Evolutionary conservation across 2,113 vertebrate genomes (phyloP), one percentile per base, ranked within the genome.

Genomic region (Cardinalis cardinalis): DNA sequence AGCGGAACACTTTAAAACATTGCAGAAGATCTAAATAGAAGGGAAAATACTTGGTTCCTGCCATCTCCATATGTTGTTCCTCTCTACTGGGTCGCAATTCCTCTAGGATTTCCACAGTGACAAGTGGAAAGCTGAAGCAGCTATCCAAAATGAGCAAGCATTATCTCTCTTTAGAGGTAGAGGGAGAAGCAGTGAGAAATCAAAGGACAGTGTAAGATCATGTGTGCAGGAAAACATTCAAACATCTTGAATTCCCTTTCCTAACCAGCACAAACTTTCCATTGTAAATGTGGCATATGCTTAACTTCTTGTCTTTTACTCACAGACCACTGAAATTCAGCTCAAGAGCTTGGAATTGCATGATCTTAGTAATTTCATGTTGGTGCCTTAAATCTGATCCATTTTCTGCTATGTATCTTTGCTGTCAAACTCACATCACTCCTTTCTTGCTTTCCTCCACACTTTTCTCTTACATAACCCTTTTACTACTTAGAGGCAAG

Each of bases 101-200:
- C 43, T 77, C 7, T 36, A 51, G 53, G 51, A 90, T 92, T 95
- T 91, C 58, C 61, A 61, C 79, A 78, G 52, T 66, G 61, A 52
- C 49, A 80, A 84, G 69, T 28, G 58, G 53, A 82, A 66, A 81
- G 31, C 49, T 88, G 72, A 86, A 95, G 69, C 36, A 91, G 44
- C 49, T 91, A 34, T 86, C 64, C 53, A 76, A 77, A 92, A 38
- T 78, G 63, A 81, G 52, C 68, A 83, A 72, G 48, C 4, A 3
- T 65, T 84, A 4, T 53, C 66, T 81, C 64, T 32, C 34, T 65
- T 76, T 16, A 56, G 68, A 85, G 52, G 7, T 29, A 40, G 29
- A 84, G 56, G 44, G 38, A 46, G 58, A 60, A 87, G 31, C 29
- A 80, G 51, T 56, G 65, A 64, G 48, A 80, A 88, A 36, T 72